These are phyloP conservation scores for Linepithema humile DNA, from an alignment of 1,140 invertebrate species.

Conservation along the genomic window DNA sequence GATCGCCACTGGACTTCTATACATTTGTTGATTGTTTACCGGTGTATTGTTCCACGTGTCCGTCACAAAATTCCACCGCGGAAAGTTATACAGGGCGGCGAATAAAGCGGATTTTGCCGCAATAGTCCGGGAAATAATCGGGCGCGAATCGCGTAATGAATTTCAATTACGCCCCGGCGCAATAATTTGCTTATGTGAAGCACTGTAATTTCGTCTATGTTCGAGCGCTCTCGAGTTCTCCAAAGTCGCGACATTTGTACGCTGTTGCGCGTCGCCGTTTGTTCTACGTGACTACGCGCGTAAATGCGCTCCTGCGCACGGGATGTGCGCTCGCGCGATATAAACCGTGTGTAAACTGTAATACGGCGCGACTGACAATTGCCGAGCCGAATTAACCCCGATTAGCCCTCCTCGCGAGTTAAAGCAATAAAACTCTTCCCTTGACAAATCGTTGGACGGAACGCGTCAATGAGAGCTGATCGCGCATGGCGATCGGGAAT, in stretches of 20 bases:
- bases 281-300: constrained; percentile 41
- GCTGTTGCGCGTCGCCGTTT: constrained; percentile 47
- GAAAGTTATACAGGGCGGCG: neutral
- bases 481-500: neutral
- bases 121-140: constrained; percentile 32
- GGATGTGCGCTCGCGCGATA: neutral
- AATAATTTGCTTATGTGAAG: constrained; percentile 49
- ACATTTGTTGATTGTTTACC: constrained; percentile 1
- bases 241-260: constrained; percentile 54
- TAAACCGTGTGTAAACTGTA: constrained; percentile 2
- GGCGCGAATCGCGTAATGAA: constrained; percentile 34
- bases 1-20: neutral
- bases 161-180: constrained; percentile 41
- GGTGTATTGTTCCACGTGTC: neutral
- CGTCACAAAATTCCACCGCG: constrained; percentile 16
- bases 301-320: constrained; percentile 18
- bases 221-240: constrained; percentile 29
- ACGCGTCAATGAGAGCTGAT: constrained; percentile 1
- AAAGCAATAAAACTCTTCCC: constrained; percentile 24
- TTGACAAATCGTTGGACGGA: constrained; percentile 38
- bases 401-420: constrained; percentile 20
- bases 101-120: constrained; percentile 24
- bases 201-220: constrained; percentile 52
- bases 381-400: constrained; percentile 31
- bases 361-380: constrained; percentile 23